Conservation (phyloP, 2,888 invertebrate species). For the Octonoba sinensis region DNA sequence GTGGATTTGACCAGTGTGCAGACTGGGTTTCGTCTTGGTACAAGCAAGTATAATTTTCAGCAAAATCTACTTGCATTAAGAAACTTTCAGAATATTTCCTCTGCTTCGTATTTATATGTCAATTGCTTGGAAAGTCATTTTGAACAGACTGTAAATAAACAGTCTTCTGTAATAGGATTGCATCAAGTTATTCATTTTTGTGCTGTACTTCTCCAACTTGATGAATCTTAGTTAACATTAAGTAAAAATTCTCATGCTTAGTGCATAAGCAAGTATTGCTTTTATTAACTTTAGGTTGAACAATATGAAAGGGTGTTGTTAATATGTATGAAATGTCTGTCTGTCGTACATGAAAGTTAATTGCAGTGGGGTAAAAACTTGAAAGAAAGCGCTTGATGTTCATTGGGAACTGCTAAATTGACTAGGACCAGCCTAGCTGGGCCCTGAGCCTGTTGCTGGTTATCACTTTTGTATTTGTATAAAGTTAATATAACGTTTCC, state of each 20-base stretch:
- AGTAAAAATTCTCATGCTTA: neutral
- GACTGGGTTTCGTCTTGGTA: constrained; percentile 12
- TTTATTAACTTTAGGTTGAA: constrained; percentile 4
- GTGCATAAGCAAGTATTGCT: neutral
- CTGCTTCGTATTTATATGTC: neutral
- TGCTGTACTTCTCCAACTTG: neutral
- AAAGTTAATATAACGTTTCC: too few species aligned
- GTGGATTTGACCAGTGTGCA: constrained; percentile 1
- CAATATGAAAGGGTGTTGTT: neutral
- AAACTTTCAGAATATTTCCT: neutral
- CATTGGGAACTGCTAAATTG: too few species aligned
- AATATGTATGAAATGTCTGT: too few species aligned
- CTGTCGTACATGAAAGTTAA: too few species aligned
- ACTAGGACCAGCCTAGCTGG: too few species aligned
- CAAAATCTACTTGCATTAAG: constrained; percentile 5
- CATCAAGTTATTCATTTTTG: neutral
- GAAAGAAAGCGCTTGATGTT: too few species aligned
- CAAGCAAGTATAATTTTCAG: constrained; percentile 16
- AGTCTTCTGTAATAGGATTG: neutral
- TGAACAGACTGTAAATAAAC: constrained; percentile 2
- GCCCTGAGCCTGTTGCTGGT: too few species aligned
- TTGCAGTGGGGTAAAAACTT: too few species aligned
- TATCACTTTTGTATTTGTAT: too few species aligned
- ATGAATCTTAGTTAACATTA: neutral
- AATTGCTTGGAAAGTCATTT: neutral